Conservation (phyloP, 2,113 vertebrate species). For the Vireo altiloquus region DNA sequence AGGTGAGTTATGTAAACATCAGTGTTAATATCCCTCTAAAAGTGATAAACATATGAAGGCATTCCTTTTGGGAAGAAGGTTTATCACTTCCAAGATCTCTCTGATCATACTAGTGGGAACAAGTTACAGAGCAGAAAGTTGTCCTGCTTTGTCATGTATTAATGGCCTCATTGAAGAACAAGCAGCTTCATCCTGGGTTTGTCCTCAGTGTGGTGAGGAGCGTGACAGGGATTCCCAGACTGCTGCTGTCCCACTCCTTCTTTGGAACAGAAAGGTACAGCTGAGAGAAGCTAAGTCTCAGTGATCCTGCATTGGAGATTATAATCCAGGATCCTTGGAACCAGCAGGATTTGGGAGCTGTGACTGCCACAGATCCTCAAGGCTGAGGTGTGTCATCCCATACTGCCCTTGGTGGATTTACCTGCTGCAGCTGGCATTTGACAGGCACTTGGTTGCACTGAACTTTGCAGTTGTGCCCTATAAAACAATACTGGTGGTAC, state of each 20-base stretch:
- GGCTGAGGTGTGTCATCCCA: background rate
- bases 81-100: background rate
- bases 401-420: rapidly evolving
- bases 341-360: background rate
- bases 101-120: background rate
- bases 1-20: background rate
- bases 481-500: background rate
- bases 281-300: background rate
- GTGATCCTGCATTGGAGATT: background rate
- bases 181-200: background rate
- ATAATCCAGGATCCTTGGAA: background rate
- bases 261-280: background rate
- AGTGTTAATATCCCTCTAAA: background rate
- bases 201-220: background rate
- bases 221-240: rapidly evolving
- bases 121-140: background rate
- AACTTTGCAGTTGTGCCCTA: background rate
- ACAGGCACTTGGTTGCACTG: background rate
- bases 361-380: background rate
- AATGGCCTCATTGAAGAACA: background rate
- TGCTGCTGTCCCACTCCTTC: background rate
- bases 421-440: background rate
- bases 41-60: background rate
- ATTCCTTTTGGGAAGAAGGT: background rate
- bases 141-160: rapidly evolving